Evolutionary conservation across 2,888 invertebrate species (phyloP).

Genomic region (Agrilus mali): DNA sequence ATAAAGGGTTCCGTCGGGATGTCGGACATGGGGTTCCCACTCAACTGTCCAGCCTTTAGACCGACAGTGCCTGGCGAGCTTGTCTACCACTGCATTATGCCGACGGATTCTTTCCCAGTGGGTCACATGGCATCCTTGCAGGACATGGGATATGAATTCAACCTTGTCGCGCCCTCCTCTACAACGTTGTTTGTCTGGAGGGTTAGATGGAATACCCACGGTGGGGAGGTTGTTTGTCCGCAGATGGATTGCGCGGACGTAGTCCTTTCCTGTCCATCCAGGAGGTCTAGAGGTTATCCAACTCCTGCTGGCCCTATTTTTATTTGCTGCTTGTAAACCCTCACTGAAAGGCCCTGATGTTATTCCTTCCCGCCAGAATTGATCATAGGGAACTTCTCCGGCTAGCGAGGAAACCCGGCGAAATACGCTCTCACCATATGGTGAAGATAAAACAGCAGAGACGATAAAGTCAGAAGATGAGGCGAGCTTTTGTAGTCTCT

Average conservation of each 20-base stretch:
- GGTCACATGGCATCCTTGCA: conserved; percentile 9
- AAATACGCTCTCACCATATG: neutral
- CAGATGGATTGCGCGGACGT: conserved; percentile 8
- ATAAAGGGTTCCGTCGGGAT: conserved; percentile 12
- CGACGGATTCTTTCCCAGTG: conserved; percentile 9
- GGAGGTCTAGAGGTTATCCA: conserved; percentile 3
- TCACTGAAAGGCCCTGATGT: neutral
- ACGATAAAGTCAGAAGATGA: neutral
- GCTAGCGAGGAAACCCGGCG: neutral
- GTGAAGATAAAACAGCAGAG: neutral
- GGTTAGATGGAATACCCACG: conserved; percentile 8
- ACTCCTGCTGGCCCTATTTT: conserved; percentile 8
- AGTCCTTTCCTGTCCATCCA: conserved; percentile 12
- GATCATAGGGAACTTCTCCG: neutral
- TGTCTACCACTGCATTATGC: conserved; percentile 13
- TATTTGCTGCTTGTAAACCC: conserved; percentile 6
- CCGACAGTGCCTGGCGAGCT: conserved; percentile 10
- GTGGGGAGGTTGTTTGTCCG: conserved; percentile 8
- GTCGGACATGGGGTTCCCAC: conserved; percentile 15
- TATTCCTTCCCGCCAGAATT: neutral
- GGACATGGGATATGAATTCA: conserved; percentile 11
- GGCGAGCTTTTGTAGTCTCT: conserved; percentile 5
- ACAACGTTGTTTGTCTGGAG: conserved; percentile 3
- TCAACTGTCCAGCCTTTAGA: conserved; percentile 7
- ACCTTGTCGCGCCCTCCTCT: conserved; percentile 5